Conservation (phyloP, 2,797 vertebrate species). For the Sternotherus odoratus region DNA sequence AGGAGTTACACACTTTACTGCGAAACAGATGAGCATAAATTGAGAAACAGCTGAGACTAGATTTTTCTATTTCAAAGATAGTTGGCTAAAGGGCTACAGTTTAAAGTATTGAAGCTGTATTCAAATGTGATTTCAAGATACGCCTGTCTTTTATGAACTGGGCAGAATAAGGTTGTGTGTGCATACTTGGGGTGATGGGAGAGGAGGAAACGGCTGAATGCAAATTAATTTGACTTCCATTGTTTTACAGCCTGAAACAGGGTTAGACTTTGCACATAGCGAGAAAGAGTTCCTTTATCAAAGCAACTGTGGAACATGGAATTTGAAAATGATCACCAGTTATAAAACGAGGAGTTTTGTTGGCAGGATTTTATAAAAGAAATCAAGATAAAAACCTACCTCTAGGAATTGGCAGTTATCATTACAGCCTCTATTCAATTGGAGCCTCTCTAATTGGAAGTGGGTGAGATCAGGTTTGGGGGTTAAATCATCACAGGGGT, state of each 20-base stretch:
- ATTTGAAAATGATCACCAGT: neutral
- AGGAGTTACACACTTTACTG: neutral
- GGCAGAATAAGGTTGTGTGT: neutral
- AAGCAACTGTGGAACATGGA: accelerated
- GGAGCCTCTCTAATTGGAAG: neutral
- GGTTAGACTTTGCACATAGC: neutral
- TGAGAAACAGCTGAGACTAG: neutral
- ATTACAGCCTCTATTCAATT: neutral
- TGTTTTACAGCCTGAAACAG: accelerated
- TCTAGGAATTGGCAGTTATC: neutral
- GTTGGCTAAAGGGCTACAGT: neutral
- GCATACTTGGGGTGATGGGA: neutral
- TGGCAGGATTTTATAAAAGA: neutral
- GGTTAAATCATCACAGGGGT: no score
- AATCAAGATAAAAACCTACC: neutral
- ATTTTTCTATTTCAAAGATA: neutral
- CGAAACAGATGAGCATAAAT: neutral
- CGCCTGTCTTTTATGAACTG: neutral
- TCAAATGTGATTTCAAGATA: neutral
- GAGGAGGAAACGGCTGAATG: neutral
- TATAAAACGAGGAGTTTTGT: neutral
- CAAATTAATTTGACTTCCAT: neutral
- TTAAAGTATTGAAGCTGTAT: accelerated
- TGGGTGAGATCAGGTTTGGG: neutral
- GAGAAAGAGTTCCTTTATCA: accelerated